These are phyloP conservation scores for Laodelphax striatellus DNA, from an alignment of 1,140 invertebrate species.

Conservation along the genomic window DNA sequence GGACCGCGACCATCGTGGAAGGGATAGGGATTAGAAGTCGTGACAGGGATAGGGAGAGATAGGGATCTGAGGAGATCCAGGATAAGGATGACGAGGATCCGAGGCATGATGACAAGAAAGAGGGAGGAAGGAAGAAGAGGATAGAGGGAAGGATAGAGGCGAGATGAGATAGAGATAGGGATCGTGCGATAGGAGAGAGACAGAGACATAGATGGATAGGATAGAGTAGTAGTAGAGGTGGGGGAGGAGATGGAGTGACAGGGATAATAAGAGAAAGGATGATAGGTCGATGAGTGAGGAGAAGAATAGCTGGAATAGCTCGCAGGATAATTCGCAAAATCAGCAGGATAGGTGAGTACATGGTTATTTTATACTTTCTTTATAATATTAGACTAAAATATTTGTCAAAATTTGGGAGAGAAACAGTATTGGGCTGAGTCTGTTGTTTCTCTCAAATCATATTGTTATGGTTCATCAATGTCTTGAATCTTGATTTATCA, in stretches of 20 bases:
- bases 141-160: conserved; percentile 26
- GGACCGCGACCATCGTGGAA: conserved; percentile 19
- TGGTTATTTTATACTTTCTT: conserved; percentile 28
- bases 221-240: conserved; percentile 25
- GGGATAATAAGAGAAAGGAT: conserved; percentile 17
- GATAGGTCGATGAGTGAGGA: conserved; percentile 18
- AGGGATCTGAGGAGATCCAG: conserved; percentile 27
- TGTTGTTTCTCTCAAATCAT: too few species aligned
- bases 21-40: conserved; percentile 19
- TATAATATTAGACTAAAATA: too few species aligned
- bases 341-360: conserved; percentile 34
- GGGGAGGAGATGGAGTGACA: conserved; percentile 25
- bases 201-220: conserved; percentile 15
- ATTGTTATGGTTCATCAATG: too few species aligned
- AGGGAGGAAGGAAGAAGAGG: conserved; percentile 24
- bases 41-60: conserved; percentile 22
- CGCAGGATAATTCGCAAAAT: conserved; percentile 28
- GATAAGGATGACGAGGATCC: conserved; percentile 29
- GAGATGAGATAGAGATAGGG: conserved; percentile 17
- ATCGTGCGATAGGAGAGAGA: conserved; percentile 22
- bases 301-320: conserved; percentile 19
- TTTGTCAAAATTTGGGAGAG: too few species aligned
- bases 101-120: conserved; percentile 12
- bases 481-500: too few species aligned
- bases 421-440: too few species aligned